These are phyloP conservation scores for Arothron firmamentum DNA, from an alignment of 2,113 vertebrate genomes.

Conservation along the genomic window DNA sequence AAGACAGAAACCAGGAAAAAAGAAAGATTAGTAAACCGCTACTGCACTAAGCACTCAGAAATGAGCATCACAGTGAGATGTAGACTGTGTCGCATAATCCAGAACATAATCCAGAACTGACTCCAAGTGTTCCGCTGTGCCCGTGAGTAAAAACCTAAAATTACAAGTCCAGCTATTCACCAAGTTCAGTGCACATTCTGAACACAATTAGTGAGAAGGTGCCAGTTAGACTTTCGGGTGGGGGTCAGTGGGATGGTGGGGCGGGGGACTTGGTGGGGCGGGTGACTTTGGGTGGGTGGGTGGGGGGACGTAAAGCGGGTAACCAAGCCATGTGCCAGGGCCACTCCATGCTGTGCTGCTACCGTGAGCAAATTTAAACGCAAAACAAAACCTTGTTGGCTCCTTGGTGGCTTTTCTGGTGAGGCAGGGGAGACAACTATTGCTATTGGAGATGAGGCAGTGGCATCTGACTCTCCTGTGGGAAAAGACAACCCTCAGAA, in stretches of 20 bases:
- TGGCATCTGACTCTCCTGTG: constrained; percentile 71
- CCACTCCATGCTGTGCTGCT: constrained; percentile 56
- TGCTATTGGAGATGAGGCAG: constrained; percentile 72
- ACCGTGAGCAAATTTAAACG: constrained; percentile 55
- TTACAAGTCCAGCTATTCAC: constrained; percentile 4
- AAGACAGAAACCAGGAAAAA: constrained; percentile 9
- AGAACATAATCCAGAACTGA: too few relatives aligned
- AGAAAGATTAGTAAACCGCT: constrained; percentile 26
- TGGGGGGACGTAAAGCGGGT: constrained; percentile 8
- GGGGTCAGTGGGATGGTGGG: background rate
- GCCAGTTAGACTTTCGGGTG: constrained; percentile 41
- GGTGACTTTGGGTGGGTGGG: too few relatives aligned
- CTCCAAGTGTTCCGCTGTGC: constrained; percentile 20
- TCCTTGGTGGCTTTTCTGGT: constrained; percentile 77
- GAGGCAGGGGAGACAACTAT: constrained; percentile 76
- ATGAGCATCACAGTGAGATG: constrained; percentile 10
- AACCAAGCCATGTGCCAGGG: constrained; percentile 37
- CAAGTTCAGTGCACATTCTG: constrained; percentile 20
- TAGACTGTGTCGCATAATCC: background rate
- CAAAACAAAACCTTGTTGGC: constrained; percentile 80
- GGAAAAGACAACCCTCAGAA: constrained; percentile 63
- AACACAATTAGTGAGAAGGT: constrained; percentile 50
- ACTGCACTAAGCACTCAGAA: constrained; percentile 3
- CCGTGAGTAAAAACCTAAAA: constrained; percentile 14
- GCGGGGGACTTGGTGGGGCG: too few relatives aligned